These are phyloP conservation scores for Ammodytes marinus DNA, from an alignment of 2,113 vertebrate genomes.

Conservation along the genomic window DNA sequence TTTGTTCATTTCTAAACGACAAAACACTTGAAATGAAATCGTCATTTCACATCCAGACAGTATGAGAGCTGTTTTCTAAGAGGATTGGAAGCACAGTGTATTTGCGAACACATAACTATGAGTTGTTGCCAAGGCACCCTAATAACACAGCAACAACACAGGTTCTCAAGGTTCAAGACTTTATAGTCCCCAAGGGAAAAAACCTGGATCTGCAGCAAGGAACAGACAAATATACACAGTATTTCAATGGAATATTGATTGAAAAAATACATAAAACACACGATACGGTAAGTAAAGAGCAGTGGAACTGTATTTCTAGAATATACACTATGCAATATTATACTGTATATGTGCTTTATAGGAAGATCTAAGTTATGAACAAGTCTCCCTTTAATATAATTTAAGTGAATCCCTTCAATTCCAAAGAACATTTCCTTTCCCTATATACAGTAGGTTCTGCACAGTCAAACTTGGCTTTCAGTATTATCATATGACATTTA, in stretches of 20 bases:
- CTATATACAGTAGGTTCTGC: background rate
- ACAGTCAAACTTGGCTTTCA: background rate
- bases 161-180: slow-evolving; percentile 44
- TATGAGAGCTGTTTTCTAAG: slow-evolving; percentile 46
- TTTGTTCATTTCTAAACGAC: slow-evolving; percentile 20
- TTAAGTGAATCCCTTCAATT: slow-evolving; percentile 27
- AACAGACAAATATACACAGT: slow-evolving; percentile 34
- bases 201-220: slow-evolving; percentile 36
- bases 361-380: background rate
- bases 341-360: slow-evolving; percentile 3
- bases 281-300: background rate
- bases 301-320: slow-evolving; percentile 6
- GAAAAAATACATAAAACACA: slow-evolving; percentile 49
- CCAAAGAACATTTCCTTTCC: slow-evolving; percentile 7
- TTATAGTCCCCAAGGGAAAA: slow-evolving; percentile 38
- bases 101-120: slow-evolving; percentile 17
- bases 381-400: slow-evolving; percentile 2
- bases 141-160: slow-evolving; percentile 28
- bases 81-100: background rate
- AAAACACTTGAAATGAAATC: slow-evolving; percentile 20
- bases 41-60: slow-evolving; percentile 15
- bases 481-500: background rate
- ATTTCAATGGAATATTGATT: slow-evolving; percentile 25
- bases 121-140: slow-evolving; percentile 25
- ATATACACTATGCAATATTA: background rate